These are phyloP conservation scores for Formica exsecta DNA, from an alignment of 1,140 invertebrate species.

Conservation along the genomic window DNA sequence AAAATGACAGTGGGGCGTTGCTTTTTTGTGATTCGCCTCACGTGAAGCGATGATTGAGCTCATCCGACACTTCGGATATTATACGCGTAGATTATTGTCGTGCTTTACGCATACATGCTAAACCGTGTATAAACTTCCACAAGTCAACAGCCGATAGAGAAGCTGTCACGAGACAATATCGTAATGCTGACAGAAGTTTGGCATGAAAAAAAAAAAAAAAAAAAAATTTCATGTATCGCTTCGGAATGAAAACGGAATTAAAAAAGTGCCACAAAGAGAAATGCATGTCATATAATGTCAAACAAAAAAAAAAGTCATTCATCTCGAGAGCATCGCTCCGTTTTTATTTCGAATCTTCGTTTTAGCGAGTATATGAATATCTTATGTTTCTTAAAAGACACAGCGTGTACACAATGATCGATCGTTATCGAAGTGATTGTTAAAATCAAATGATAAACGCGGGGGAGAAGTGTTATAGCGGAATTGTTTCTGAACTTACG, in stretches of 20 bases:
- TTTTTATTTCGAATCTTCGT: conserved; percentile 24
- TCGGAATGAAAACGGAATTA: not conserved
- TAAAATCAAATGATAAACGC: conserved; percentile 35
- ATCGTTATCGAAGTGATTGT: conserved; percentile 37
- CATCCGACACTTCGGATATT: not conserved
- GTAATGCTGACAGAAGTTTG: not conserved
- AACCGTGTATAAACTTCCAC: not conserved
- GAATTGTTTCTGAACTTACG: conserved; percentile 11
- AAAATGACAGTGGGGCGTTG: not conserved
- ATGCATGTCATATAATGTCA: not conserved
- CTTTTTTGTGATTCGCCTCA: not conserved
- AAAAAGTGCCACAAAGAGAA: not conserved
- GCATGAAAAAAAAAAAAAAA: not conserved
- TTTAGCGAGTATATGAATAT: not conserved
- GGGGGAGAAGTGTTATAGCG: not conserved
- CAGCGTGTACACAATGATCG: conserved; percentile 2
- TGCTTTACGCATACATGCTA: not conserved
- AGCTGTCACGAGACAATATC: not conserved
- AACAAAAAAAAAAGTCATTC: not conserved
- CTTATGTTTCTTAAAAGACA: not conserved
- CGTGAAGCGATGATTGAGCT: not conserved
- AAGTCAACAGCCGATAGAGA: not conserved
- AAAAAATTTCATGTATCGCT: not conserved
- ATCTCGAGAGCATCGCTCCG: not conserved
- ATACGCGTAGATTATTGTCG: not conserved